Evolutionary conservation across 2,888 invertebrate genomes (phyloP).

Genomic region (Ornithoptera alexandrae): DNA sequence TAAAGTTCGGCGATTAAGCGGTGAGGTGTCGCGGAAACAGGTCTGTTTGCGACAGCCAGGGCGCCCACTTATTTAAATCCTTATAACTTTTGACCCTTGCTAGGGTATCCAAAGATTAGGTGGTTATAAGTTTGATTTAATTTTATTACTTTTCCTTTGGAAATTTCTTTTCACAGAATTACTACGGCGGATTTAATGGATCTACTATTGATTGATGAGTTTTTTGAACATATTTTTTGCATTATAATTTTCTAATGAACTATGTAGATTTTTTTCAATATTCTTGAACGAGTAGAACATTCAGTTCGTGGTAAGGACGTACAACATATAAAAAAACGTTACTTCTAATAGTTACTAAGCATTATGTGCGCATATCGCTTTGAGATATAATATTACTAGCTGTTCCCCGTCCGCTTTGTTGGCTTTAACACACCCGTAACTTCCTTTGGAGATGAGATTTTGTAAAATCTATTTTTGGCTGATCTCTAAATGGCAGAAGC

Average conservation of each 20-base stretch:
- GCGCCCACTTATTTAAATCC: slow-evolving; percentile 78
- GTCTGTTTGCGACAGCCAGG: slow-evolving; percentile 77
- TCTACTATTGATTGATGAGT: neutral
- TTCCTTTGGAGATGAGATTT: too few relatives aligned
- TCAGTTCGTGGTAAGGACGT: too few relatives aligned
- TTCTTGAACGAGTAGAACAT: too few relatives aligned
- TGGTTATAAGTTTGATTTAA: slow-evolving; percentile 65
- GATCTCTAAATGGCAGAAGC: too few relatives aligned
- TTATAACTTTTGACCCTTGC: slow-evolving; percentile 77
- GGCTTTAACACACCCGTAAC: too few relatives aligned
- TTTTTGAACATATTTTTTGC: neutral
- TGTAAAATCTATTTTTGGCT: too few relatives aligned
- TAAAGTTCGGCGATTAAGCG: slow-evolving; percentile 78
- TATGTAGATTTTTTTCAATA: neutral
- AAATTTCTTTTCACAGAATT: slow-evolving; percentile 4
- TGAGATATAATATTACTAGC: too few relatives aligned
- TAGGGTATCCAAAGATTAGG: slow-evolving; percentile 73
- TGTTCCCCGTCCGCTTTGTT: too few relatives aligned
- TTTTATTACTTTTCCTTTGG: slow-evolving; percentile 45
- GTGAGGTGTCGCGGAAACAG: slow-evolving; percentile 74
- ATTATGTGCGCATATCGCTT: too few relatives aligned
- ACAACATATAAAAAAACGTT: too few relatives aligned
- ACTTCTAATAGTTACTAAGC: too few relatives aligned
- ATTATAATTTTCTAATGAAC: neutral
- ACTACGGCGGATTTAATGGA: neutral